These are phyloP conservation scores for Chelmon rostratus DNA, from an alignment of 2,797 vertebrate genomes.

Conservation along the genomic window DNA sequence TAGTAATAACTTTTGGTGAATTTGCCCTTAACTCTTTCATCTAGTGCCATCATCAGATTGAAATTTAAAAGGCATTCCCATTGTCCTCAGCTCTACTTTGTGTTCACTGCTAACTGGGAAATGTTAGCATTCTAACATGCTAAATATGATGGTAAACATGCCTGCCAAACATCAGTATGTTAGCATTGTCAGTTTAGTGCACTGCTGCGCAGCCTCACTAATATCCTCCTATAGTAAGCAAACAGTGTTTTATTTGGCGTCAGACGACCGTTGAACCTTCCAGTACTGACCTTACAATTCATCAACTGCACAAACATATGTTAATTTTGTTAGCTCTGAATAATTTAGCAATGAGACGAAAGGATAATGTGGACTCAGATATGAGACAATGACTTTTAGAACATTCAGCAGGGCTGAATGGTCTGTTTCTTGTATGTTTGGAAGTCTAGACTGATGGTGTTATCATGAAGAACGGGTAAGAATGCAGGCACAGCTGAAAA, in stretches of 20 bases:
- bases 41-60: too few relatives aligned
- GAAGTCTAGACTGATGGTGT: slow-evolving; percentile 8
- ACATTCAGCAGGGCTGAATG: slow-evolving; percentile 13
- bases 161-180: not conserved
- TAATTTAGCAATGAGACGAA: not conserved
- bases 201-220: not conserved
- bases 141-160: not conserved
- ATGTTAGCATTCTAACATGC: not conserved
- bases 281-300: rapidly evolving
- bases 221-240: not conserved
- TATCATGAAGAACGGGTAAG: slow-evolving; percentile 8
- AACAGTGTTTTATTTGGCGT: not conserved
- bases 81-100: not conserved
- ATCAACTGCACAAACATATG: not conserved
- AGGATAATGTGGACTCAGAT: not conserved
- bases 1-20: too few relatives aligned
- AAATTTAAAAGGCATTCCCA: not conserved
- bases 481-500: not conserved
- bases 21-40: too few relatives aligned
- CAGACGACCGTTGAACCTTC: slow-evolving; percentile 17
- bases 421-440: slow-evolving; percentile 1
- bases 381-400: not conserved
- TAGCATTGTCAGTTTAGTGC: not conserved
- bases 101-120: not conserved
- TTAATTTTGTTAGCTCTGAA: not conserved